phyloP scores from a whole-genome alignment of 2,113 vertebrate species.

The Vulpes ferrilata region DNA sequence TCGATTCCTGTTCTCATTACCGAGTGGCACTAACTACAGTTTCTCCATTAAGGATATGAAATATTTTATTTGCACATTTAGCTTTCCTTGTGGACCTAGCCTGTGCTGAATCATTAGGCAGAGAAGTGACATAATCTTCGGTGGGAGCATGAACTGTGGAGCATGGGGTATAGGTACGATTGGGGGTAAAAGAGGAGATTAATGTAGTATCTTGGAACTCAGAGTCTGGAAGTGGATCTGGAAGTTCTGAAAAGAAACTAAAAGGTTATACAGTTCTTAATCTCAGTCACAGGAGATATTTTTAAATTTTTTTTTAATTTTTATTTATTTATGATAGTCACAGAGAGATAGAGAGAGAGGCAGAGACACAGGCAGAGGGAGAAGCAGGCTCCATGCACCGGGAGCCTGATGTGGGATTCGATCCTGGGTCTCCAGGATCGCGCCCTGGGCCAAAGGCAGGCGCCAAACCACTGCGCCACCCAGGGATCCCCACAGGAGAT shows the following conservation, averaged over 20 bases:
- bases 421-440: no score
- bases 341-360: no score
- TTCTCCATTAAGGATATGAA: constrained; percentile 31
- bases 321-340: no score
- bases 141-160: neutral
- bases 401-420: no score
- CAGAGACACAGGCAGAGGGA: no score
- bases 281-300: neutral
- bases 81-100: neutral
- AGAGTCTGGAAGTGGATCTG: constrained; percentile 22
- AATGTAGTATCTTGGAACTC: neutral
- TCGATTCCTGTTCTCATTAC: neutral
- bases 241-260: neutral
- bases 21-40: neutral
- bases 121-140: neutral
- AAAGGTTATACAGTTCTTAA: neutral
- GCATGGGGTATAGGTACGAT: neutral
- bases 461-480: no score
- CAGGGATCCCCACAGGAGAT: no score
- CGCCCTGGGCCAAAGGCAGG: no score
- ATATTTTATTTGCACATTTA: constrained; percentile 1
- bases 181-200: neutral
- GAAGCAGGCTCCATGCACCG: no score
- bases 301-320: no score
- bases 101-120: neutral